Evolutionary conservation across 2,888 invertebrate genomes (phyloP).

Genomic region (Ichneumoninae sp.): DNA sequence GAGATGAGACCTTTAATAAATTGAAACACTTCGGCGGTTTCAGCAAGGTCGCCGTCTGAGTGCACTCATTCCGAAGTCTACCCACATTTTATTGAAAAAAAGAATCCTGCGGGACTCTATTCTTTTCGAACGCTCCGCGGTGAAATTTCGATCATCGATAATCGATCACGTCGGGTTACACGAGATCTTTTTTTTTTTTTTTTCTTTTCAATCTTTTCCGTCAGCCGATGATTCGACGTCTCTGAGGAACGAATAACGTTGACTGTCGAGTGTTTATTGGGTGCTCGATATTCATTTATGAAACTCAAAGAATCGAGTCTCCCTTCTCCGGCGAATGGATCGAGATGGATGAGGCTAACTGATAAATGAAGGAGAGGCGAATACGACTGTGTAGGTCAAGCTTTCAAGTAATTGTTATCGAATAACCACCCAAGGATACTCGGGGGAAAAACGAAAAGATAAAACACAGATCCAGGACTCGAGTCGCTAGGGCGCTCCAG

Average conservation of each 20-base stretch:
- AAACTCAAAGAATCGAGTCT: neutral
- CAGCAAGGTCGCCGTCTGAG: neutral
- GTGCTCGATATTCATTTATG: constrained; percentile 3
- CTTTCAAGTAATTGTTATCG: constrained; percentile 74
- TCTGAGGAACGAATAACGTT: neutral
- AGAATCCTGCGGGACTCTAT: no score
- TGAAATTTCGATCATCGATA: neutral
- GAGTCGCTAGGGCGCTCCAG: constrained; percentile 65
- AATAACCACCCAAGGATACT: constrained; percentile 68
- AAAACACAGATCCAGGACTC: constrained; percentile 71
- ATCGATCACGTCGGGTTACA: neutral
- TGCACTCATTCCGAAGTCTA: neutral
- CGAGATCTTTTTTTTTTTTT: neutral
- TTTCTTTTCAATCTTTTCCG: neutral
- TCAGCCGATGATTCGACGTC: neutral
- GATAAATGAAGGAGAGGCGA: constrained; percentile 9
- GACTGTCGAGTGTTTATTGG: neutral
- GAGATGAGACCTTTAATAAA: neutral
- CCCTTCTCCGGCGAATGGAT: neutral
- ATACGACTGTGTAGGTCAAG: constrained; percentile 59
- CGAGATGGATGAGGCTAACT: neutral
- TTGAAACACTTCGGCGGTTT: neutral
- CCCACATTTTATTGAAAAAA: neutral
- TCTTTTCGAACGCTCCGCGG: neutral
- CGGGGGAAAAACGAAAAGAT: constrained; percentile 24